Evolutionary conservation across 23 tunicate species (phyloP).

Genomic region (Oikopleura dioica): DNA sequence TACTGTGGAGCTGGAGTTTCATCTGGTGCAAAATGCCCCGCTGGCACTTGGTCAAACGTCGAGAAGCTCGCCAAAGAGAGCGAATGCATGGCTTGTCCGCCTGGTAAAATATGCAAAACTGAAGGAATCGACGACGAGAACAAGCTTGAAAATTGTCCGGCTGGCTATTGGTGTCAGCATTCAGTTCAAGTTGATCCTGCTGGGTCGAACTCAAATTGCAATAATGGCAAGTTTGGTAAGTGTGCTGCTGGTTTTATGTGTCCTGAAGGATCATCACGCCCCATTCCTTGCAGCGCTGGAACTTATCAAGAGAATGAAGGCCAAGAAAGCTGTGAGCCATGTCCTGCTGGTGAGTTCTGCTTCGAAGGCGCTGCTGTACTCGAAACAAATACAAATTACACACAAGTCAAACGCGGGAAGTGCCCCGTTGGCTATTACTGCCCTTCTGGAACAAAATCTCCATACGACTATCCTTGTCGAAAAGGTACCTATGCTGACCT

Average conservation of each 20-base stretch:
- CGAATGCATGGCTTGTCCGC: constrained; percentile 90
- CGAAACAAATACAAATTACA: neutral
- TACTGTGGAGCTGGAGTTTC: constrained; percentile 40
- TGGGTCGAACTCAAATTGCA: neutral
- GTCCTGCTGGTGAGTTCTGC: constrained; percentile 57
- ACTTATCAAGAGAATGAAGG: constrained; percentile 27
- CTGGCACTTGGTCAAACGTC: constrained; percentile 75
- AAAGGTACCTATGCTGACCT: constrained; percentile 48
- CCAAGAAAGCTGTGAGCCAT: constrained; percentile 14
- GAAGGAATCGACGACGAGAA: constrained; percentile 13
- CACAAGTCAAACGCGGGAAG: constrained; percentile 13
- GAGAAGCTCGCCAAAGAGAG: constrained; percentile 36
- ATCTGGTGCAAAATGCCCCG: constrained; percentile 24
- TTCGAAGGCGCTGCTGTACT: constrained; percentile 17
- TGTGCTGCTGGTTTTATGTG: constrained; percentile 54
- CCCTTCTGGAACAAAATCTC: constrained; percentile 20
- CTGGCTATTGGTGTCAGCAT: constrained; percentile 44
- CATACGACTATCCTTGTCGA: constrained; percentile 20
- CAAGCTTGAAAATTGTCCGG: constrained; percentile 26
- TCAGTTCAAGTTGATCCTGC: neutral
- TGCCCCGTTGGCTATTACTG: constrained; percentile 80
- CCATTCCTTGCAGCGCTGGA: constrained; percentile 49
- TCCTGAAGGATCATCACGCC: constrained; percentile 43
- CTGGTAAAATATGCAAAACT: constrained; percentile 35
- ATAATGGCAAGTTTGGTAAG: constrained; percentile 14